Base-by-base conservation (phyloP, 2,797 vertebrate species). In the Hypotaenidia philippensis region DNA sequence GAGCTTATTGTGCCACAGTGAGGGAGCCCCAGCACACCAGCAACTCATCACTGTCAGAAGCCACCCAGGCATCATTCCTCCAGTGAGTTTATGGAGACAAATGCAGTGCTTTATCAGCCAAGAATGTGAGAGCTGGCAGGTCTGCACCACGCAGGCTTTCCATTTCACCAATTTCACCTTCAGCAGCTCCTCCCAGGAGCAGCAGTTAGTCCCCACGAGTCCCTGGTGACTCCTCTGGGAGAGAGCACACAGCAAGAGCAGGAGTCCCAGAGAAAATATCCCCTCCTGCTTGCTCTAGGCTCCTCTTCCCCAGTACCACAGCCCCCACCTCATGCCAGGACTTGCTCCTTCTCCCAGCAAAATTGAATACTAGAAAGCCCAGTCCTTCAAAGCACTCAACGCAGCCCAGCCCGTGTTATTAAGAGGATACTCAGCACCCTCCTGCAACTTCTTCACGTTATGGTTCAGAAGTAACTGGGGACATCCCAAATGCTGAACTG, bases 351-450 rank as follows among this genome's bases (percentile, higher is more conserved):
- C 70, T 83, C 71, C 40, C 56, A 45, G 26, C 34, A 45, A 83
- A 83, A 55, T 0, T 1, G 5, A 76, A 44, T 41, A 40, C 44
- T 20, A 20, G 41, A 74, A 86, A 21, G 26, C 7, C 22, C 40
- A 56, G 22, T 45, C 52, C 75, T 57, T 23, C 75, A 45, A 64
- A 81, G 61, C 3, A 6, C 27, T n/a, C 29, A 14, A 23, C 1
- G 0, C 0, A 0, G 22, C 41, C 75, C 26, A 13, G 7, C n/a
- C 16, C 21, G 5, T 1, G 9, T 49, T 31, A 52, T 22, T 6
- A 32, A 20, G 10, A 61, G 11, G 21, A 56, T 13, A 32, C 14
- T 36, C 0, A 1, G 41, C 34, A 61, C 11, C 31, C 40, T 81
- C 52, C 26, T 2, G 4, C 0, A 0, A 49, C 21, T 78, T 71